Base-by-base conservation (phyloP, 2,797 vertebrate genomes). In the Manis pentadactyla region DNA sequence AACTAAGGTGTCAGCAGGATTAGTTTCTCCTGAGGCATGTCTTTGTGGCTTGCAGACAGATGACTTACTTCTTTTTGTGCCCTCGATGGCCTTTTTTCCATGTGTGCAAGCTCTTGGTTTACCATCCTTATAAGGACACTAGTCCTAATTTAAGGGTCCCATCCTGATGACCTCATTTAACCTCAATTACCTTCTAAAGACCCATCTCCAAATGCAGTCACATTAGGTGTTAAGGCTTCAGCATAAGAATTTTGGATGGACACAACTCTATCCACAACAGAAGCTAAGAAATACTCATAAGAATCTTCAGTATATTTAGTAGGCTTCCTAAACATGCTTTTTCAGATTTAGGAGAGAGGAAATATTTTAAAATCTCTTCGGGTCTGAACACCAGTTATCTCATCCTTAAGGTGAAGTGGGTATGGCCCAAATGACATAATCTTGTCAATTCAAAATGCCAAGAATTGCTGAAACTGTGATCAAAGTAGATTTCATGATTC, bases 81-180 rank as follows among this genome's bases (percentile, higher is more conserved):
- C 66, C 49, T 85, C 55, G 39, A 2, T 29, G 57, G 2, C 13
- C n/a, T 83, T 79, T 11, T 31, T 9, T 46, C 37, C n/a, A 3
- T 21, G 27, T 55, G 7, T 18, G 4, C 4, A 13, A 1, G 29
- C 31, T 49, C 3, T 23, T 21, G 25, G 0, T 37, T 0, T 88
- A 0, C 31, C 11, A 66, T 88, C 39, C 49, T 68, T 53, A 17
- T 18, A 64, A 81, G 34, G 19, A 68, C 10, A 61, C 4, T 2
- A 25, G 7, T 29, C 10, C 27, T 84, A 46, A 25, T 7, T 85
- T 68, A 42, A 91, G 4, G 18, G 0, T 3, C 15, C 18, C 42
- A 66, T 27, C 19, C 25, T 66, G 69, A 66, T 6, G 23, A 83
- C 0, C 11, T 64, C 64, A 37, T 39, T 78, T 87, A 74, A 46